Base-by-base conservation (phyloP, 1,140 invertebrate species). In the Eupeodes corollae region DNA sequence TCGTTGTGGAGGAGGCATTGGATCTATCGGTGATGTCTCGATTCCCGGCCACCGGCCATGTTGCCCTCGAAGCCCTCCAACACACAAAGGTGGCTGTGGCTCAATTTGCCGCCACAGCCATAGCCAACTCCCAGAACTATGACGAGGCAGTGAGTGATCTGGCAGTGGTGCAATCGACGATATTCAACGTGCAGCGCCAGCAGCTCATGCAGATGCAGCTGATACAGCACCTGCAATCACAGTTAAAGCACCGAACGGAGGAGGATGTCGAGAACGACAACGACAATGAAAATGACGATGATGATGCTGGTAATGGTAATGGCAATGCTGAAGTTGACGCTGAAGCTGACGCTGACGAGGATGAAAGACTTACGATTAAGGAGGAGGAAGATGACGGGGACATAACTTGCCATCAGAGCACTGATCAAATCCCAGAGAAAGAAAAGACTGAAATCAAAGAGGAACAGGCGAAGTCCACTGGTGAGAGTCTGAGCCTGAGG, bases 121-220 rank as follows among this genome's bases (percentile, higher is more conserved):
- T 89, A 69, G 82, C 84, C n/a, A 78, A 79, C 56, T 79, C 80
- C 55, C 74, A 78, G 5, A 79, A 86, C 54, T 87, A 85, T 63
- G 81, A 85, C 62, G 80, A 82, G 6, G 82, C 84, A 8, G 69
- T 89, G 41, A 86, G 90, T 62, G 88, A 93, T 62, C 69, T 94
- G 46, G 86, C 89, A 12, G 78, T 91, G 42, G 73, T 94, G 44
- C 88, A 92, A 58, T 86, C 84, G 43, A 89, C 89, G 2, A 72
- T 95, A 42, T 92, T 87, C 63, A 91, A 86, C 11, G 73, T 94
- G 26, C 91, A 94, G 65, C 88, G 93, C 58, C 91, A 94, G 71
- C 91, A 96, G 75, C 80, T 94, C 52, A 82, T 95, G 62, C 91
- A 96, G 70, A 70, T 95, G 49, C 91, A 94, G 70, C 73, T 95